These are phyloP conservation scores for Rhingia campestris DNA, from an alignment of 2,888 invertebrate genomes.

Conservation along the genomic window DNA sequence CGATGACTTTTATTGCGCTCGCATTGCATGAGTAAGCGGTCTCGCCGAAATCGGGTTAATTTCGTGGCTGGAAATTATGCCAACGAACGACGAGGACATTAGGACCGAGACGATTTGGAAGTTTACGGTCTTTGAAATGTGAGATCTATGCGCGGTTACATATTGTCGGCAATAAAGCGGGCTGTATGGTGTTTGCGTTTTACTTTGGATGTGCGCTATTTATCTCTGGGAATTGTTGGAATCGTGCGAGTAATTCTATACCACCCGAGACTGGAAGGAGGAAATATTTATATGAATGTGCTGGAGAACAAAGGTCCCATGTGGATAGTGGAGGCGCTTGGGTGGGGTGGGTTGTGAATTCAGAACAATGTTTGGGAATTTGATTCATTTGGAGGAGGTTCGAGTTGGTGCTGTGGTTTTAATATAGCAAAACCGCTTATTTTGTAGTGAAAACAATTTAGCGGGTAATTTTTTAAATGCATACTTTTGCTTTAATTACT, in stretches of 20 bases:
- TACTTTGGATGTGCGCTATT: slow-evolving; percentile 30
- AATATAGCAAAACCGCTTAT: no score
- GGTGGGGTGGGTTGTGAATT: not conserved
- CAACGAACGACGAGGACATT: slow-evolving; percentile 57
- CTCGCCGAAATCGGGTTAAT: slow-evolving; percentile 55
- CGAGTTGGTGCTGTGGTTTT: no score
- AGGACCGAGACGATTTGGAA: slow-evolving; percentile 47
- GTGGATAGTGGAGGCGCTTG: no score
- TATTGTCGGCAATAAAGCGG: slow-evolving; percentile 21
- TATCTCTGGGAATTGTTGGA: slow-evolving; percentile 30
- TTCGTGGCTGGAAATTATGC: slow-evolving; percentile 55
- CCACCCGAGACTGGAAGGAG: slow-evolving; percentile 14
- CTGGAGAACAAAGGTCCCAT: no score
- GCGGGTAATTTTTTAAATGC: no score
- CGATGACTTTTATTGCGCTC: slow-evolving; percentile 61
- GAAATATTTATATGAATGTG: slow-evolving; percentile 3
- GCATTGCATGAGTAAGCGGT: slow-evolving; percentile 59
- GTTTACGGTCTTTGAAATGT: slow-evolving; percentile 66
- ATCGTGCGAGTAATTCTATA: slow-evolving; percentile 66
- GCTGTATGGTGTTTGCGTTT: slow-evolving; percentile 16
- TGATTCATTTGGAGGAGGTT: no score
- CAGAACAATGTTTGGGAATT: slow-evolving; percentile 1
- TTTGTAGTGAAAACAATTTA: no score
- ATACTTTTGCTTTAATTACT: no score
- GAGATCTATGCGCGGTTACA: slow-evolving; percentile 16